These are phyloP conservation scores for Potamarius usumacintae DNA, from an alignment of 2,113 vertebrate species.

Conservation along the genomic window DNA sequence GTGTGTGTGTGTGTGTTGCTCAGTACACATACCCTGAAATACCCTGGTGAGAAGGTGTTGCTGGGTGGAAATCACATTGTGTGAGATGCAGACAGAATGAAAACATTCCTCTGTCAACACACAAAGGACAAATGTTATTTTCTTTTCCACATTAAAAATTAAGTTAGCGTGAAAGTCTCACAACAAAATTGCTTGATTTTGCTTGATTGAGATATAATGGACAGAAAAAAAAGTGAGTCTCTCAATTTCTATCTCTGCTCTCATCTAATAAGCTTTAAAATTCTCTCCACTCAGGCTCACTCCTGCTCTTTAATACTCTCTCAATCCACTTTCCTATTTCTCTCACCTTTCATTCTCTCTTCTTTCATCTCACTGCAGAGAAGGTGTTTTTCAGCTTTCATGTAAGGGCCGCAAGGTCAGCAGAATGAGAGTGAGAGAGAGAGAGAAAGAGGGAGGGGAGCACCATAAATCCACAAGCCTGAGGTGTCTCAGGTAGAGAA, in stretches of 20 bases:
- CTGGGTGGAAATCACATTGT: constrained; percentile 32
- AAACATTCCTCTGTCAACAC: neutral
- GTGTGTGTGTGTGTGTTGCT: constrained; percentile 3
- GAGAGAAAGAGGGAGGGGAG: neutral
- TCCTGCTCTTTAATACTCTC: neutral
- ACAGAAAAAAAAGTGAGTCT: neutral
- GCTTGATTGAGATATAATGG: neutral
- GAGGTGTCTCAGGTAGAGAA: constrained; percentile 20
- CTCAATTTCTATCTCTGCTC: neutral
- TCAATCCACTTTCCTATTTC: constrained; percentile 17
- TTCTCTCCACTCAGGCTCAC: neutral
- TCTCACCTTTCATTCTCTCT: neutral
- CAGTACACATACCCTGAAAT: constrained; percentile 1
- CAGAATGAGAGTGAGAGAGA: neutral
- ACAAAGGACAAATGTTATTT: constrained; percentile 4
- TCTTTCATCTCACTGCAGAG: constrained; percentile 12
- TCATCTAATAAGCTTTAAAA: constrained; percentile 17
- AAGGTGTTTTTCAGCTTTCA: constrained; percentile 29
- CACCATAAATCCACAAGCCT: constrained; percentile 46
- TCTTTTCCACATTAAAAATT: neutral
- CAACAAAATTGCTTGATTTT: neutral
- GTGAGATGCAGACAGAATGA: constrained; percentile 43
- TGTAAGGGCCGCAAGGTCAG: constrained; percentile 30
- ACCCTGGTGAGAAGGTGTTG: constrained; percentile 23
- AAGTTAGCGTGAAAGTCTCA: neutral